Evolutionary conservation across 2,888 invertebrate genomes (phyloP).

Genomic region (Caenorhabditis drosophilae): DNA sequence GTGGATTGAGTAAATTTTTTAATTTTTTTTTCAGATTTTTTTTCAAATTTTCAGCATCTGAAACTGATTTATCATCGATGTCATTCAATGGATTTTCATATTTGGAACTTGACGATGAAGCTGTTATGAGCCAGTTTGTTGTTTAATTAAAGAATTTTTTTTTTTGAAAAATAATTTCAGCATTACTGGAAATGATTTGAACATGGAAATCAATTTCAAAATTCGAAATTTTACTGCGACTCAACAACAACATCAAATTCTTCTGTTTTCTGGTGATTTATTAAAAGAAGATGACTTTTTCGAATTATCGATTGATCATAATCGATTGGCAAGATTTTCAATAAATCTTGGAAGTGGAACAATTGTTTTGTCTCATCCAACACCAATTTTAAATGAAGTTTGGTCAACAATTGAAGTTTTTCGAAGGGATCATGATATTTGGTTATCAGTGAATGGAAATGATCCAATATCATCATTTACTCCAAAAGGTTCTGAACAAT

Average conservation of each 20-base stretch:
- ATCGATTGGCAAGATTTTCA: constrained; percentile 32
- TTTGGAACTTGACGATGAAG: constrained; percentile 41
- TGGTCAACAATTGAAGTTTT: constrained; percentile 51
- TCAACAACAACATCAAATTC: constrained; percentile 15
- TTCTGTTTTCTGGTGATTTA: constrained; percentile 38
- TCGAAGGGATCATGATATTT: constrained; percentile 20
- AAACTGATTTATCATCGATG: constrained; percentile 32
- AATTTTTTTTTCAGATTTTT: neutral
- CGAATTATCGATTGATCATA: constrained; percentile 25
- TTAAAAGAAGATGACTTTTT: constrained; percentile 41
- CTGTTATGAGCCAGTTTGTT: constrained; percentile 51
- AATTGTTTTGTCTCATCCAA: constrained; percentile 45
- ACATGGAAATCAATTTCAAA: constrained; percentile 39
- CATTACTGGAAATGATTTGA: constrained; percentile 42
- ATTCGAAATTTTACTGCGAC: constrained; percentile 28
- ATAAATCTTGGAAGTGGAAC: constrained; percentile 50
- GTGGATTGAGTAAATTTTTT: neutral
- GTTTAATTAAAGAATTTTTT: neutral
- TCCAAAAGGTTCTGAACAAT: constrained; percentile 46
- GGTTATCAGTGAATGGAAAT: constrained; percentile 45
- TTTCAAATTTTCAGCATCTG: constrained; percentile 1
- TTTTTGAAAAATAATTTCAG: constrained; percentile 17
- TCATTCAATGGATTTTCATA: constrained; percentile 41
- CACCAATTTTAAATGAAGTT: constrained; percentile 23
- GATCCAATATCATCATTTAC: constrained; percentile 42